Evolutionary conservation across 2,888 invertebrate genomes (phyloP).

Genomic region (Synergus laeviventris): DNA sequence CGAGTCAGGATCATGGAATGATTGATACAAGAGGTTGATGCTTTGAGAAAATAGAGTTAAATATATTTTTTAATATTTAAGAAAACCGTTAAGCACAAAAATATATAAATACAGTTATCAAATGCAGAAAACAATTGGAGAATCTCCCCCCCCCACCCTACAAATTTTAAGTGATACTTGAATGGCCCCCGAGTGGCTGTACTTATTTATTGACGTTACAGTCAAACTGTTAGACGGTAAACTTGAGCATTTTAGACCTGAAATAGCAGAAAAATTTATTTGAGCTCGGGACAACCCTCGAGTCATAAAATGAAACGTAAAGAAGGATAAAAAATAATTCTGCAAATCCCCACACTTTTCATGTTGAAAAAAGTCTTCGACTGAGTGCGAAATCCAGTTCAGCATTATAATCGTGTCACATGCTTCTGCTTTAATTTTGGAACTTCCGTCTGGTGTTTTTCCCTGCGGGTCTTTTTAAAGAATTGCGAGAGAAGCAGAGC

Average conservation of each 20-base stretch:
- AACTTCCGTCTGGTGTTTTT: conserved; percentile 17
- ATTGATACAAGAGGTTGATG: no score
- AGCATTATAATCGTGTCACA: conserved; percentile 14
- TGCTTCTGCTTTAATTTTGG: conserved; percentile 29
- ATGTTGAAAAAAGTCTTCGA: not conserved
- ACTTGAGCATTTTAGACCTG: not conserved
- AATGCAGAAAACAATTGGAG: no score
- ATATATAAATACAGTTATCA: no score
- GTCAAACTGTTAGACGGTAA: not conserved
- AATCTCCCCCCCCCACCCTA: no score
- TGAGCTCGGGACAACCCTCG: not conserved
- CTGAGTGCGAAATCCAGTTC: not conserved
- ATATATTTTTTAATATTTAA: no score
- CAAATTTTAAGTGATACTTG: no score
- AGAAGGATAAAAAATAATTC: not conserved
- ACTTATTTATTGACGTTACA: not conserved
- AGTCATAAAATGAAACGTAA: not conserved
- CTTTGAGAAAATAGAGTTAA: no score
- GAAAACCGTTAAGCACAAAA: no score
- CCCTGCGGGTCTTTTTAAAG: not conserved
- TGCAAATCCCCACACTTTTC: not conserved
- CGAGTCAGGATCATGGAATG: no score
- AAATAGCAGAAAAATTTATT: conserved; percentile 23
- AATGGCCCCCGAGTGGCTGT: no score
- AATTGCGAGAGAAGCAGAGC: not conserved